Conservation (phyloP, 2,797 vertebrate species). For the Coranthus polyacanthus region DNA sequence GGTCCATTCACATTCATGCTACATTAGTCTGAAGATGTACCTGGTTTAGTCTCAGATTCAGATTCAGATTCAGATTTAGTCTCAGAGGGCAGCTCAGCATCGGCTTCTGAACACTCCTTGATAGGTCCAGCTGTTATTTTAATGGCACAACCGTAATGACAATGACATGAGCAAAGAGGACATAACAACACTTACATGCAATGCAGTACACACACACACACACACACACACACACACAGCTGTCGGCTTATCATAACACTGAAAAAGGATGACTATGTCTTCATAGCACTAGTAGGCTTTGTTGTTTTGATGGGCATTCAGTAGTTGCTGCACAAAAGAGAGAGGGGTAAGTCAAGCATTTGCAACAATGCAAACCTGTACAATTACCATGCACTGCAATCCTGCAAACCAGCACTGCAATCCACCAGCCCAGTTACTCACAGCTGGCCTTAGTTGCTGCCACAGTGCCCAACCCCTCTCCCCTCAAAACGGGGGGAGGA, state of each 20-base stretch:
- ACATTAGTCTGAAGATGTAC: constrained; percentile 59
- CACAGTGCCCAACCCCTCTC: constrained; percentile 68
- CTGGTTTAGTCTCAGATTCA: constrained; percentile 75
- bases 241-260: constrained; percentile 50
- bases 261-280: constrained; percentile 50
- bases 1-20: constrained; percentile 20
- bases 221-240: constrained; percentile 36
- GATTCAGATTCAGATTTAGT: constrained; percentile 73
- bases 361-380: constrained; percentile 74
- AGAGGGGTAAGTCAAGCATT: constrained; percentile 71
- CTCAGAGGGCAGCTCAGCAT: constrained; percentile 69
- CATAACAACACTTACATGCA: constrained; percentile 72
- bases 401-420: constrained; percentile 82
- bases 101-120: constrained; percentile 72
- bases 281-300: constrained; percentile 59
- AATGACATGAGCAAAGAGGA: constrained; percentile 68
- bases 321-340: constrained; percentile 59
- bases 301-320: constrained; percentile 70
- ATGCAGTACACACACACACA: constrained; percentile 38
- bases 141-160: constrained; percentile 58
- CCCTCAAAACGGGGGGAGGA: constrained; percentile 74
- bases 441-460: constrained; percentile 79
- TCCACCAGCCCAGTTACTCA: constrained; percentile 84
- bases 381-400: constrained; percentile 80
- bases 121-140: constrained; percentile 72